Evolutionary conservation across 2,888 invertebrate species (phyloP).

Genomic region (Morpho achilles): DNA sequence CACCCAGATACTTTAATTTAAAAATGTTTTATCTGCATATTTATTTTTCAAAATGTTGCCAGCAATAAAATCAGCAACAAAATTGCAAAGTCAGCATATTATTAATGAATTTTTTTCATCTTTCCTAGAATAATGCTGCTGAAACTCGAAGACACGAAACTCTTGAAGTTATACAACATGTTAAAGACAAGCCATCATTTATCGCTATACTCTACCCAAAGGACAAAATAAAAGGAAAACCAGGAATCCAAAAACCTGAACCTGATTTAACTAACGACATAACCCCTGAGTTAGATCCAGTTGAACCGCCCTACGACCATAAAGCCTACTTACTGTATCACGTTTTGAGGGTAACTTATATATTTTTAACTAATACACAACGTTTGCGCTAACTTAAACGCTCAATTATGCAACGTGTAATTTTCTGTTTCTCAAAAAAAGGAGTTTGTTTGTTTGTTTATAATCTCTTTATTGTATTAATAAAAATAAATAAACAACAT

Average conservation of each 20-base stretch:
- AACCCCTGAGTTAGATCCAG: slow-evolving; percentile 7
- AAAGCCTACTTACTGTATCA: slow-evolving; percentile 30
- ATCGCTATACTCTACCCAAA: slow-evolving; percentile 12
- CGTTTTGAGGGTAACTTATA: slow-evolving; percentile 27
- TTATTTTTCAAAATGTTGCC: no score
- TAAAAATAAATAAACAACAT: no score
- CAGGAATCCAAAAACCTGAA: background rate
- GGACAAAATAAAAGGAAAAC: background rate
- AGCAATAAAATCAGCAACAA: no score
- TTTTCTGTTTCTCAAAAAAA: no score
- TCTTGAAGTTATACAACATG: background rate
- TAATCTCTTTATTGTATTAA: no score
- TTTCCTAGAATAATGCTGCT: slow-evolving; percentile 3
- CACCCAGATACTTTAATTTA: no score
- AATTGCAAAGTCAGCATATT: background rate
- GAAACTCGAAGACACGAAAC: background rate
- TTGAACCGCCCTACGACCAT: slow-evolving; percentile 22
- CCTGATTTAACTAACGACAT: slow-evolving; percentile 1
- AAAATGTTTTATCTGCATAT: no score
- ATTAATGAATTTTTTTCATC: background rate
- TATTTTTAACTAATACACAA: background rate
- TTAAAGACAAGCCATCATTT: slow-evolving; percentile 2
- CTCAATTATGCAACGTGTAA: no score
- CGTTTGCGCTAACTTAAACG: no score
- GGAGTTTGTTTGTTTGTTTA: no score